These are phyloP conservation scores for Zoroaster sp. DNA, from an alignment of 53 echinoderm and acorn worm species.

Conservation along the genomic window DNA sequence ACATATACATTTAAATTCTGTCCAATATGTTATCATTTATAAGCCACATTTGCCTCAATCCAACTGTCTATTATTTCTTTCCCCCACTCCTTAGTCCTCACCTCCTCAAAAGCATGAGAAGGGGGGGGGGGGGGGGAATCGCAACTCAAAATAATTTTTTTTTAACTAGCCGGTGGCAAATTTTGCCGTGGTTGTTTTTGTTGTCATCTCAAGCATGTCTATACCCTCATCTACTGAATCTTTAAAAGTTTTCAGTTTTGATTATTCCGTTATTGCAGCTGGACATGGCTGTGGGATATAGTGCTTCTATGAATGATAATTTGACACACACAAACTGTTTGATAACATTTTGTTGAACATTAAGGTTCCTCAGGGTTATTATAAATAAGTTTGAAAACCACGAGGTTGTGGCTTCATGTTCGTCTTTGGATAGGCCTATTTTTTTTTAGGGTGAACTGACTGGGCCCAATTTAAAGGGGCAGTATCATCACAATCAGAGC, in stretches of 20 bases:
- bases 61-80: neutral
- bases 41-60: constrained; percentile 54
- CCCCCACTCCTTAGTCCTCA: neutral
- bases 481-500: too few relatives aligned
- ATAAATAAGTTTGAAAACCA: neutral
- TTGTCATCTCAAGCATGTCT: constrained; percentile 50
- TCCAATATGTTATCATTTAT: constrained; percentile 30
- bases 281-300: constrained; percentile 41
- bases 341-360: constrained; percentile 42
- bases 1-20: constrained; percentile 14
- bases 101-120: neutral
- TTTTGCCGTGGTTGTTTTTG: constrained; percentile 38
- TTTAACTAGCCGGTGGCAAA: constrained; percentile 21
- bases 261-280: constrained; percentile 51
- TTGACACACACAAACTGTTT: constrained; percentile 48
- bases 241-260: constrained; percentile 29
- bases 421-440: neutral
- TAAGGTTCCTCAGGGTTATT: neutral
- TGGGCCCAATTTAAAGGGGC: too few relatives aligned
- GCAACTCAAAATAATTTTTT: constrained; percentile 37
- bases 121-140: neutral
- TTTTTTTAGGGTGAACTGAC: neutral
- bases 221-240: constrained; percentile 27
- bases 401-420: neutral
- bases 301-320: constrained; percentile 53